phyloP scores from a whole-genome alignment of 37 sponge, comb jelly and placozoan species.

The Chondrilla cf. caribensis region DNA sequence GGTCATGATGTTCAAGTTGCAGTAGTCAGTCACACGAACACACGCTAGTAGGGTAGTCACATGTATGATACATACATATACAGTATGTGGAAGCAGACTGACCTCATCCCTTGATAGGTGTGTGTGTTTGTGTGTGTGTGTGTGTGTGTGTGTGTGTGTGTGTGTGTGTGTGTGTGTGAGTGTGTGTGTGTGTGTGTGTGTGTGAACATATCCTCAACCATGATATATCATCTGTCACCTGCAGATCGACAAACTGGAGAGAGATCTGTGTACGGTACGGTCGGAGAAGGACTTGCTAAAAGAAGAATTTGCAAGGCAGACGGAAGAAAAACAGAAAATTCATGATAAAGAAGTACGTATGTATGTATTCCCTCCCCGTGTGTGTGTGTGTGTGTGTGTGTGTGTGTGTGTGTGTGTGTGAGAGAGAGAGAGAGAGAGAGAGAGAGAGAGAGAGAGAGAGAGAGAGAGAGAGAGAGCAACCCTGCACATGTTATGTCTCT shows the following conservation, averaged over 20 bases:
- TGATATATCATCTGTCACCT: not conserved
- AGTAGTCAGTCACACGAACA: too few relatives aligned
- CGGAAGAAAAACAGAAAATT: not conserved
- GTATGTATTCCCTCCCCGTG: not conserved
- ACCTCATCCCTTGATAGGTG: too few relatives aligned
- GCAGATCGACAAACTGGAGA: constrained; percentile 7
- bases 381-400: constrained; percentile 19
- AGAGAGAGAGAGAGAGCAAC: not conserved
- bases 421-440: not conserved
- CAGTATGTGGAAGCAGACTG: too few relatives aligned
- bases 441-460: not conserved
- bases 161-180: too few relatives aligned
- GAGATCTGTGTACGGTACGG: not conserved
- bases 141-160: too few relatives aligned
- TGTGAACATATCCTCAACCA: not conserved
- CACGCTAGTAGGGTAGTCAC: too few relatives aligned
- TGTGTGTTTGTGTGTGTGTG: not conserved
- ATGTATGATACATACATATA: too few relatives aligned
- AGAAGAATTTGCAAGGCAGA: not conserved
- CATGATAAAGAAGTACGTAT: not conserved
- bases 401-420: constrained; percentile 18
- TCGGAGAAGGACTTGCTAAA: not conserved
- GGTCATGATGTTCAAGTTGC: too few relatives aligned
- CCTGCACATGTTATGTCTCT: not conserved
- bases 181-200: not conserved